Conservation (phyloP, 2,888 invertebrate species). For the Trimorus sp. region DNA sequence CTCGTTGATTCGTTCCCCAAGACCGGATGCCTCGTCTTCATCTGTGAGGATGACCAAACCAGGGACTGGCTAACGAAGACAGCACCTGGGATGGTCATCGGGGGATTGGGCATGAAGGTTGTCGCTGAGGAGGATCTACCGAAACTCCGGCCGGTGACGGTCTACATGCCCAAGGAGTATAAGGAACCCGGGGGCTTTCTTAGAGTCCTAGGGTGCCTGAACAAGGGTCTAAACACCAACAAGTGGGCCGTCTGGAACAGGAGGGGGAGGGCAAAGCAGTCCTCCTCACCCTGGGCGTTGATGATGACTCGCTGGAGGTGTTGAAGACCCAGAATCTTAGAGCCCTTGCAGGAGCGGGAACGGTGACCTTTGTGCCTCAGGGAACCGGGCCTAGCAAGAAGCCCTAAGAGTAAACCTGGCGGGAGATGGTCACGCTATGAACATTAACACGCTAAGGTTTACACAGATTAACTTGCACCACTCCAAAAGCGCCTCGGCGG, state of each 20-base stretch:
- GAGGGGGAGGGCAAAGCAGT: background rate
- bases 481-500: conserved; percentile 40
- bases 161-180: conserved; percentile 1
- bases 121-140: conserved; percentile 1
- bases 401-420: background rate
- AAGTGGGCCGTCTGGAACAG: conserved; percentile 7
- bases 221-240: background rate
- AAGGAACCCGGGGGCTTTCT: background rate
- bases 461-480: conserved; percentile 46
- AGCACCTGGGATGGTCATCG: background rate
- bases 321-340: background rate
- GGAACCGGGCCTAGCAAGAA: no score
- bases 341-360: background rate
- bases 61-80: background rate
- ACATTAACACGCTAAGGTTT: background rate
- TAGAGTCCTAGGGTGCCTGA: background rate
- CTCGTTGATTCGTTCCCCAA: background rate
- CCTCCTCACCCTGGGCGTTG: background rate
- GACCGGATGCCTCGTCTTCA: background rate
- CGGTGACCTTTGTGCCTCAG: background rate
- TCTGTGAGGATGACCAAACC: conserved; percentile 5
- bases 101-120: background rate
- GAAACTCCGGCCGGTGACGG: background rate
- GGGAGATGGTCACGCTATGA: background rate
- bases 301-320: background rate